Conservation (phyloP, 2,113 vertebrate species). For the Ursus arctos region DNA sequence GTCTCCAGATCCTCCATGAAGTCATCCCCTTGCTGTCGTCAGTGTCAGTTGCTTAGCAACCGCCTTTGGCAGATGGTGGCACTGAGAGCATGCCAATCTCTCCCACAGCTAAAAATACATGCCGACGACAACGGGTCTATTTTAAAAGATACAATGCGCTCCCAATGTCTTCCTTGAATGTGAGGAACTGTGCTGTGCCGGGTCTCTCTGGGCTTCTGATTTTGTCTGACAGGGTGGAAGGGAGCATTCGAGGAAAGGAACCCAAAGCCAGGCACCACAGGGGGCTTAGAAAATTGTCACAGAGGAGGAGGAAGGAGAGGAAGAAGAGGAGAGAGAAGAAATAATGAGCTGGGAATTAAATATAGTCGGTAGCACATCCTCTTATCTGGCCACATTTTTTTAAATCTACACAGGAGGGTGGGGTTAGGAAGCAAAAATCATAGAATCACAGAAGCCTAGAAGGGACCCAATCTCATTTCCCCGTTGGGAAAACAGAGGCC, state of each 20-base stretch:
- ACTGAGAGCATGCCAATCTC: constrained; percentile 83
- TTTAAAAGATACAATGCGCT: constrained; percentile 82
- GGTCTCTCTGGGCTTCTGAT: constrained; percentile 63
- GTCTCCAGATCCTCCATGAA: constrained; percentile 75
- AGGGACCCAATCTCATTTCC: not conserved
- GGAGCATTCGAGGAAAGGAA: constrained; percentile 56
- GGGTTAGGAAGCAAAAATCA: constrained; percentile 5
- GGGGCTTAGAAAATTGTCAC: not conserved
- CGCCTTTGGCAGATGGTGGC: constrained; percentile 83
- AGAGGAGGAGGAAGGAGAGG: not conserved
- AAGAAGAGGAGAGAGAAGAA: not conserved
- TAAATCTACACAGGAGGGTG: not conserved
- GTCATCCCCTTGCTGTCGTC: constrained; percentile 77
- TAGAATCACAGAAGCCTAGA: not conserved
- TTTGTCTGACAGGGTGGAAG: constrained; percentile 23
- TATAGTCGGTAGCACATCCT: not conserved
- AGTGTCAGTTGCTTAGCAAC: constrained; percentile 83
- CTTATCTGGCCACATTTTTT: not conserved
- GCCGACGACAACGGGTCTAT: constrained; percentile 82
- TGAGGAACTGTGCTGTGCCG: constrained; percentile 19
- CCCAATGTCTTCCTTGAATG: constrained; percentile 75
- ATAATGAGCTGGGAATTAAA: not conserved
- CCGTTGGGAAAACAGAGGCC: not conserved
- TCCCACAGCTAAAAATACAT: constrained; percentile 83
- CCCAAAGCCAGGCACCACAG: not conserved